These are phyloP conservation scores for Melanchra persicariae DNA, from an alignment of 2,888 invertebrate species.

Conservation along the genomic window DNA sequence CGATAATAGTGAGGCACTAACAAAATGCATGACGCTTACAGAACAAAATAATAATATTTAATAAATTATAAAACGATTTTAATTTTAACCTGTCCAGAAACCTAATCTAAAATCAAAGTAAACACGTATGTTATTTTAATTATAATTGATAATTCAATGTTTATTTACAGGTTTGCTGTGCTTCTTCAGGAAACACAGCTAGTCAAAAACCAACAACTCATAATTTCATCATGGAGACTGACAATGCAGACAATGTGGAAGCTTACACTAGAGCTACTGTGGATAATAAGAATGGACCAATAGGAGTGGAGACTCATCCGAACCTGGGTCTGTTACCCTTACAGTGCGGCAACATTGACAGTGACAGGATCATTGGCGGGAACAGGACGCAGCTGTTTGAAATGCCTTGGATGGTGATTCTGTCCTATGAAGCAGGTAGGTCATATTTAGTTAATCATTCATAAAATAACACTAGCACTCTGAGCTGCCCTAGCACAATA, in stretches of 20 bases:
- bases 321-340: constrained; percentile 73
- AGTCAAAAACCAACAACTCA: constrained; percentile 4
- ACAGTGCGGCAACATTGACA: constrained; percentile 90
- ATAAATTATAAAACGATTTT: background rate
- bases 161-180: constrained; percentile 75
- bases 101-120: background rate
- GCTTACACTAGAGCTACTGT: constrained; percentile 42
- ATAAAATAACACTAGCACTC: background rate
- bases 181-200: background rate
- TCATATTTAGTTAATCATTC: background rate
- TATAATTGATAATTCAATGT: too few relatives aligned
- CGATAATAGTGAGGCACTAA: background rate
- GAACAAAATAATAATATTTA: too few relatives aligned
- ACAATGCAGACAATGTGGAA: constrained; percentile 36
- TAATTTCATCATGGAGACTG: constrained; percentile 24
- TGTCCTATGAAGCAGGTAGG: constrained; percentile 90
- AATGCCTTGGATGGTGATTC: constrained; percentile 94
- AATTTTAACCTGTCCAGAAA: background rate
- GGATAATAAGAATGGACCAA: constrained; percentile 45
- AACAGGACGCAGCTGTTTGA: constrained; percentile 91
- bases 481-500: background rate
- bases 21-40: too few relatives aligned
- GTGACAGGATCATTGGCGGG: constrained; percentile 91
- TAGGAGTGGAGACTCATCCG: constrained; percentile 62
- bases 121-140: too few relatives aligned